A percentile compares a stretch with the other conserved stretches of the same genome.
These are phyloP conservation scores for Romanogobio albipinnatus DNA, from an alignment of 2,113 vertebrate species.

Conservation along the genomic window DNA sequence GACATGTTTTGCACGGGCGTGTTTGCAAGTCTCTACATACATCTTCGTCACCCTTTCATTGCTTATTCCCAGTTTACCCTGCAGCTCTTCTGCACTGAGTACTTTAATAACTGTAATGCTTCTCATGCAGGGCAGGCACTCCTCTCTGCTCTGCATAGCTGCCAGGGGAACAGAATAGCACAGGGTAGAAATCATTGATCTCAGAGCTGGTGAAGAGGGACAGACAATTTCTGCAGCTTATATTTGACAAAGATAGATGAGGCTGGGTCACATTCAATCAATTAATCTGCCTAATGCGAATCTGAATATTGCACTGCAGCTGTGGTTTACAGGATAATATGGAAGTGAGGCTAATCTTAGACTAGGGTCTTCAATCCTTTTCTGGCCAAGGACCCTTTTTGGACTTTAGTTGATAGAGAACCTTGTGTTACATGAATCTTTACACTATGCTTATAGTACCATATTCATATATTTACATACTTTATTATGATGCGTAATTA, in stretches of 20 bases:
- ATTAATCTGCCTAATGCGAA: conserved; percentile 8
- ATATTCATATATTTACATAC: not conserved
- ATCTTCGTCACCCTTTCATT: not conserved
- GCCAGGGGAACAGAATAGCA: not conserved
- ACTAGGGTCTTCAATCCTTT: not conserved
- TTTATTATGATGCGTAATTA: not conserved
- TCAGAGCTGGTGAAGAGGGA: not conserved
- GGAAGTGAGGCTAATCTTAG: conserved; percentile 9
- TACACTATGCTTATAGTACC: not conserved
- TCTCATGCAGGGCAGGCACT: conserved; percentile 18
- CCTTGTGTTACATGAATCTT: not conserved
- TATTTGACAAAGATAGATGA: conserved; percentile 19
- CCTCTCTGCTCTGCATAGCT: conserved; percentile 13
- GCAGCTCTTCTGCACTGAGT: not conserved
- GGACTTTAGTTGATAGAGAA: not conserved
- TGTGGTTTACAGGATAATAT: not conserved
- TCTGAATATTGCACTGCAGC: conserved; percentile 1
- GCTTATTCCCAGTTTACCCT: not conserved
- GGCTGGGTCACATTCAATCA: conserved; percentile 21
- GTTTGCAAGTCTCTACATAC: not conserved
- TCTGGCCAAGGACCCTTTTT: too few species aligned
- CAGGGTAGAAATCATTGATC: conserved; percentile 10
- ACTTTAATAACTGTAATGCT: conserved; percentile 21
- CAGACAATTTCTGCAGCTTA: not conserved
- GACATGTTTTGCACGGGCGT: not conserved